Evolutionary conservation across 2,113 vertebrate species (phyloP).

Genomic region (Corythornis madagascariensis): DNA sequence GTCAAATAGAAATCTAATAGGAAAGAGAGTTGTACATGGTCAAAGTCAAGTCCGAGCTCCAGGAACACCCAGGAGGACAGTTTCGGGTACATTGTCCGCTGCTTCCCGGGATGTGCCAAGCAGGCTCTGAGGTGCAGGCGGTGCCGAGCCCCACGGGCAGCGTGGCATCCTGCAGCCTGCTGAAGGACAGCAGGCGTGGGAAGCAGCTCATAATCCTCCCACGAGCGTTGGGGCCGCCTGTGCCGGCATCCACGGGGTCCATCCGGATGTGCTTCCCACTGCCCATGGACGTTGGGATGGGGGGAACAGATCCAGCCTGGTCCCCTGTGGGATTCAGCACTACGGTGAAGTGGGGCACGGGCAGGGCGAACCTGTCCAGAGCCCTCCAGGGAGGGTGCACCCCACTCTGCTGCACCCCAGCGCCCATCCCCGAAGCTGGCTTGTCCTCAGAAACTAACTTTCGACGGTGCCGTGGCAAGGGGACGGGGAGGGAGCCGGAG

Average conservation of each 20-base stretch:
- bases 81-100: background rate
- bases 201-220: background rate
- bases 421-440: background rate
- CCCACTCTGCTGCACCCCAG: background rate
- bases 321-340: background rate
- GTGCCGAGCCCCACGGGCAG: background rate
- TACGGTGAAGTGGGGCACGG: background rate
- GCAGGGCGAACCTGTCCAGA: background rate
- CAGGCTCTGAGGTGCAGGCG: background rate
- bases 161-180: background rate
- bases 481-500: background rate
- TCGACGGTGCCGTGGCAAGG: fast-evolving
- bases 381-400: too few species aligned
- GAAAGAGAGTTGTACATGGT: slow-evolving; percentile 38
- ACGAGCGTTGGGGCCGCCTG: fast-evolving
- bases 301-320: background rate
- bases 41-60: background rate
- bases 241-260: fast-evolving
- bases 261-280: background rate
- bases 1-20: slow-evolving; percentile 48
- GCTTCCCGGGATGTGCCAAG: background rate
- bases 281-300: background rate
- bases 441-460: background rate
- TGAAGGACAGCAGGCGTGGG: fast-evolving
- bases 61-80: background rate